Conservation (phyloP, 1,140 invertebrate species). For the Lepidurus apus region DNA sequence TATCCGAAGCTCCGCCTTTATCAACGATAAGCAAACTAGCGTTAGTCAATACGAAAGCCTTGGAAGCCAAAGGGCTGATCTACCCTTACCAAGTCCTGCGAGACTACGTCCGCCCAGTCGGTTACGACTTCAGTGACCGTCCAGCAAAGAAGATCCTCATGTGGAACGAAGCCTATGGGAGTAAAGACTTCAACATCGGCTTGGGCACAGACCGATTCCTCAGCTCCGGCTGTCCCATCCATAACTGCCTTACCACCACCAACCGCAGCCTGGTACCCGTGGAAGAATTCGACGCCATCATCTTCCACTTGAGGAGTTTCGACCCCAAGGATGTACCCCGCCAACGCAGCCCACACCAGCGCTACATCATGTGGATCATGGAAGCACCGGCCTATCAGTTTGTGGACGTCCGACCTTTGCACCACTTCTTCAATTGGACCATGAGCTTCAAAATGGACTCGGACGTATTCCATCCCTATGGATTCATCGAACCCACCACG, state of each 20-base stretch:
- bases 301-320: constrained; percentile 44
- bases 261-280: constrained; percentile 34
- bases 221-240: constrained; percentile 28
- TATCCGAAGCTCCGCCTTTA: not conserved
- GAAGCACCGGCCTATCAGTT: constrained; percentile 37
- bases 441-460: constrained; percentile 48
- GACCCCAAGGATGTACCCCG: constrained; percentile 41
- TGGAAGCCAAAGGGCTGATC: not conserved
- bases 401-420: constrained; percentile 22
- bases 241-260: constrained; percentile 32
- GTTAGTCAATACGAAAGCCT: not conserved
- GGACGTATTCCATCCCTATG: constrained; percentile 43
- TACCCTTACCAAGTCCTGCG: not conserved
- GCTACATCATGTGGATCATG: constrained; percentile 39
- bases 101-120: not conserved
- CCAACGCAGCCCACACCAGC: constrained; percentile 40
- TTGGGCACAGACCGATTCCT: constrained; percentile 23
- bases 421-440: constrained; percentile 49
- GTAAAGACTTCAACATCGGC: constrained; percentile 31
- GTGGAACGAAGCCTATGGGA: constrained; percentile 34
- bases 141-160: constrained; percentile 28
- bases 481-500: constrained; percentile 35
- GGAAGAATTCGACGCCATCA: constrained; percentile 46
- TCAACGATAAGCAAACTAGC: not conserved
- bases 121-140: constrained; percentile 6